Conservation (phyloP, 2,888 invertebrate genomes). For the Conops quadrifasciatus region DNA sequence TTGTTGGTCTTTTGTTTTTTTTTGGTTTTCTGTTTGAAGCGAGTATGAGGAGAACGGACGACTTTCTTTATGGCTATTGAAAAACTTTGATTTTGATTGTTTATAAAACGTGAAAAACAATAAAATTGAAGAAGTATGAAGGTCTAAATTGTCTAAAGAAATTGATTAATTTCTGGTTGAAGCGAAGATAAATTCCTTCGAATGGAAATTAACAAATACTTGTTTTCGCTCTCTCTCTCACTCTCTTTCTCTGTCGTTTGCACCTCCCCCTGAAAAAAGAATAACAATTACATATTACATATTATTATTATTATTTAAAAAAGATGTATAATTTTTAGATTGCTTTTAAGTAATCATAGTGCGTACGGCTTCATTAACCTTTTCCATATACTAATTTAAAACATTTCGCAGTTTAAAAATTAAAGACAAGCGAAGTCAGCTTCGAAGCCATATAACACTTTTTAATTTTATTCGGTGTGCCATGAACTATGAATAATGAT, state of each 20-base stretch:
- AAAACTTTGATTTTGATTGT: conserved; percentile 35
- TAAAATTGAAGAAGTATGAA: background rate
- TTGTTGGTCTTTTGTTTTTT: conserved; percentile 18
- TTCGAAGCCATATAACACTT: too few species aligned
- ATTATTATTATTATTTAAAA: background rate
- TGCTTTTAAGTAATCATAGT: too few species aligned
- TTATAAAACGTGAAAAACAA: background rate
- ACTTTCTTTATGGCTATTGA: conserved; percentile 42
- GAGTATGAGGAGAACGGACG: conserved; percentile 29
- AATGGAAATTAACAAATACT: conserved; percentile 55
- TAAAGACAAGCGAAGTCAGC: too few species aligned
- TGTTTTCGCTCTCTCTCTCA: too few species aligned
- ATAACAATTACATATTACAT: background rate
- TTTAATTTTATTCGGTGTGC: too few species aligned
- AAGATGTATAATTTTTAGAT: too few species aligned
- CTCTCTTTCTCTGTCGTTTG: conserved; percentile 54
- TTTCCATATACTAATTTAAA: too few species aligned
- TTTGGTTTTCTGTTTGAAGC: background rate
- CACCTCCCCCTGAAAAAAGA: conserved; percentile 64
- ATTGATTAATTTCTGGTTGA: conserved; percentile 36
- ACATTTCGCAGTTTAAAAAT: too few species aligned
- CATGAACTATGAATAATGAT: too few species aligned
- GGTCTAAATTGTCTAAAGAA: background rate
- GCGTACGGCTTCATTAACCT: too few species aligned
- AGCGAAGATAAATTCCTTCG: conserved; percentile 49